Conservation (phyloP, 2,888 invertebrate genomes). For the Ischnura elegans region DNA sequence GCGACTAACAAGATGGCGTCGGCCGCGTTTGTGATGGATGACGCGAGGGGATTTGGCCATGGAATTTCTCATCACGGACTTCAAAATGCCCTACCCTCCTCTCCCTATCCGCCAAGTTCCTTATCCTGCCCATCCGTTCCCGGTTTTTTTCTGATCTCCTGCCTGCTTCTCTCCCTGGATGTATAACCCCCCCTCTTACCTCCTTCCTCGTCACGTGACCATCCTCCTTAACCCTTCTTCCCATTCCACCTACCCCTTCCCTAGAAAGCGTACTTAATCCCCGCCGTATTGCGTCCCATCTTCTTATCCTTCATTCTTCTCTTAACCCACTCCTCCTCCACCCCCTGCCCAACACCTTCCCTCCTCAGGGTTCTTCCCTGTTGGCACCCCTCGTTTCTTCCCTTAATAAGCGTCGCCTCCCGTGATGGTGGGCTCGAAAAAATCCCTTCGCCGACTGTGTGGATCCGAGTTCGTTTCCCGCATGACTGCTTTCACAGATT, state of each 20-base stretch:
- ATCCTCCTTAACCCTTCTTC: neutral
- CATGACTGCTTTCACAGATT: too few species aligned
- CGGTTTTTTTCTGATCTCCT: neutral
- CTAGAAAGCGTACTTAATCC: neutral
- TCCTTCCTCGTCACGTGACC: too few species aligned
- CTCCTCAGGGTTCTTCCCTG: neutral
- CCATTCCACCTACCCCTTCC: neutral
- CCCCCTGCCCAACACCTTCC: neutral
- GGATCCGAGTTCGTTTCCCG: too few species aligned
- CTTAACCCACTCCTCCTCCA: neutral
- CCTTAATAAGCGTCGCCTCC: too few species aligned
- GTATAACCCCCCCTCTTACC: neutral
- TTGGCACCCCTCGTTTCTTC: neutral
- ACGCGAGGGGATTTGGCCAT: constrained; percentile 62
- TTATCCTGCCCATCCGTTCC: neutral
- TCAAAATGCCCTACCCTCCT: constrained; percentile 54
- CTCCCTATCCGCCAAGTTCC: neutral
- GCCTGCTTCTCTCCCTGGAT: neutral
- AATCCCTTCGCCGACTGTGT: too few species aligned
- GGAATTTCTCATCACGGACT: constrained; percentile 67
- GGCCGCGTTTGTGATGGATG: constrained; percentile 61
- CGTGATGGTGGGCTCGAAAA: too few species aligned
- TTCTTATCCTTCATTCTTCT: constrained; percentile 28
- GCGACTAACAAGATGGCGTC: constrained; percentile 51
- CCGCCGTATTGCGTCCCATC: neutral